Evolutionary conservation across 2,888 invertebrate species (phyloP).

Genomic region (Criorhina ranunculi): DNA sequence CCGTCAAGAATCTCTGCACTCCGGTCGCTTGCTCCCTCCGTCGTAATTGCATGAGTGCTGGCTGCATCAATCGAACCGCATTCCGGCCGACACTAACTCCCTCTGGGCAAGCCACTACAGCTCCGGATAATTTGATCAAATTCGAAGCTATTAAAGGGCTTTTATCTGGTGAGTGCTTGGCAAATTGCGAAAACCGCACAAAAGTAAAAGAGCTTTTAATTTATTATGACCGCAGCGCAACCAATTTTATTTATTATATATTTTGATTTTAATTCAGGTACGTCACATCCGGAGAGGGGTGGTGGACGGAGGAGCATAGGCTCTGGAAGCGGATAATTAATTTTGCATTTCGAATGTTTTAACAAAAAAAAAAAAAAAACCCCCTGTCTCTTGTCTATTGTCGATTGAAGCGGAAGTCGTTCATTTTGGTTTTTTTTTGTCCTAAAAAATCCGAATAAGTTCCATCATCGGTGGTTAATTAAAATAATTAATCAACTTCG

Average conservation of each 20-base stretch:
- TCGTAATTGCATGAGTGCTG: constrained; percentile 67
- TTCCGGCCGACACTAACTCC: constrained; percentile 44
- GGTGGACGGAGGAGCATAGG: background rate
- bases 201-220: constrained; percentile 77
- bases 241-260: constrained; percentile 76
- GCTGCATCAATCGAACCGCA: constrained; percentile 67
- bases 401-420: constrained; percentile 57
- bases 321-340: constrained; percentile 63
- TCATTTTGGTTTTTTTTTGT: constrained; percentile 5
- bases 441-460: constrained; percentile 39
- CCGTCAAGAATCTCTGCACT: background rate
- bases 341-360: constrained; percentile 51
- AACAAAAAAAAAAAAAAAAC: no score
- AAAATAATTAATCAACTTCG: constrained; percentile 74
- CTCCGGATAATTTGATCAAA: constrained; percentile 73
- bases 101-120: constrained; percentile 40
- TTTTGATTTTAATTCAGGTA: constrained; percentile 75
- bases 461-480: constrained; percentile 72
- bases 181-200: constrained; percentile 76
- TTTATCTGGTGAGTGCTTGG: constrained; percentile 76
- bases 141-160: constrained; percentile 76
- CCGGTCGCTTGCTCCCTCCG: background rate
- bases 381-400: no score
- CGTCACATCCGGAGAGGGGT: background rate
- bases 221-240: constrained; percentile 76